These are phyloP conservation scores for Botia kubotai DNA, from an alignment of 2,797 vertebrate species.

Conservation along the genomic window DNA sequence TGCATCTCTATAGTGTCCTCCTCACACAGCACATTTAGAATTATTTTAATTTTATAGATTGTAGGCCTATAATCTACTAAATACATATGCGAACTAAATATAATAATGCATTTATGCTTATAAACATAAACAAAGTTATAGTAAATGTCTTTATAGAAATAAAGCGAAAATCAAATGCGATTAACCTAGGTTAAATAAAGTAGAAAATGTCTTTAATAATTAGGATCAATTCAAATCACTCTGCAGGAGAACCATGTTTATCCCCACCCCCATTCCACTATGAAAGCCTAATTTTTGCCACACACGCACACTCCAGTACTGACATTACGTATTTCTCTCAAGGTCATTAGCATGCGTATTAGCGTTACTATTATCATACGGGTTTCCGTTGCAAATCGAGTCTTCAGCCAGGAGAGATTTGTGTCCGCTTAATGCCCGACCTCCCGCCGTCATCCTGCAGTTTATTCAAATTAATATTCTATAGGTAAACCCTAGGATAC, in stretches of 20 bases:
- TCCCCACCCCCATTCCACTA: constrained; percentile 26
- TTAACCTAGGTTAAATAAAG: background rate
- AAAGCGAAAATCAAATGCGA: no score
- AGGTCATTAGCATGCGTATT: constrained; percentile 81
- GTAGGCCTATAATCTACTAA: no score
- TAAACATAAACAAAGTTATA: background rate
- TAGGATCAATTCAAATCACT: constrained; percentile 24
- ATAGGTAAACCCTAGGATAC: constrained; percentile 60
- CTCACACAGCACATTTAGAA: background rate
- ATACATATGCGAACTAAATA: no score
- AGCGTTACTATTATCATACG: constrained; percentile 74
- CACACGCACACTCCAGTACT: constrained; percentile 50
- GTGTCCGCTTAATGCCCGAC: constrained; percentile 74
- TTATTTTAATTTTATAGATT: no score
- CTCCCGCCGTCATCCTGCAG: constrained; percentile 74
- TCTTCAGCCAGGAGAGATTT: constrained; percentile 73
- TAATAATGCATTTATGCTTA: no score
- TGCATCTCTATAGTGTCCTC: background rate
- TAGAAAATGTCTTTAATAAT: constrained; percentile 52
- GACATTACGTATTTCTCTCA: constrained; percentile 46
- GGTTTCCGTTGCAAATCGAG: constrained; percentile 81
- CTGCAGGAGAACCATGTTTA: constrained; percentile 53
- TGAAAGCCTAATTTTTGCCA: constrained; percentile 4
- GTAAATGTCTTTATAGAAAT: no score
- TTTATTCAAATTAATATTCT: constrained; percentile 71